Evolutionary conservation across 2,113 vertebrate genomes (phyloP).

Genomic region (Epinephelus lanceolatus): DNA sequence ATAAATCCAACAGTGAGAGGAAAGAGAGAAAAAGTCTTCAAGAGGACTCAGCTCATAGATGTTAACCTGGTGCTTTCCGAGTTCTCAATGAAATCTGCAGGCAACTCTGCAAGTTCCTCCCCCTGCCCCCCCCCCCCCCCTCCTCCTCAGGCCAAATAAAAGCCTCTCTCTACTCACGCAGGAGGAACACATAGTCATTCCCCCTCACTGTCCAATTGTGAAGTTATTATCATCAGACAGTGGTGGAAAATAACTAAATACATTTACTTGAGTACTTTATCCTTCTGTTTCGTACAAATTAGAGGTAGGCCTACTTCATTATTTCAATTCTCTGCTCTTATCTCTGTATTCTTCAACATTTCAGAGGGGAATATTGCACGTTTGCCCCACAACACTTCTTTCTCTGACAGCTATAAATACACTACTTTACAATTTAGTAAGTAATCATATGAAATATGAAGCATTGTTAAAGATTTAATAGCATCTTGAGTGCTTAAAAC

Average conservation of each 20-base stretch:
- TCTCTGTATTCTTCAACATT: too few species aligned
- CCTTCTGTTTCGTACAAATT: not conserved
- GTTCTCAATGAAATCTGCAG: conserved; percentile 76
- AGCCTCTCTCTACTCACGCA: conserved; percentile 12
- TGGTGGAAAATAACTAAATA: not conserved
- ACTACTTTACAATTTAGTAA: not conserved
- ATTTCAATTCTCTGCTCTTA: not conserved
- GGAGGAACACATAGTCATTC: not conserved
- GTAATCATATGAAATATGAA: too few species aligned
- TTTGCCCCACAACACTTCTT: not conserved
- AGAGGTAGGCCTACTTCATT: not conserved
- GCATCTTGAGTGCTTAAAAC: not conserved
- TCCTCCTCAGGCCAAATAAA: conserved; percentile 44
- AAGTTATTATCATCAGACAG: not conserved
- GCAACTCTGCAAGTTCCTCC: conserved; percentile 72
- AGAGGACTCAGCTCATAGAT: conserved; percentile 68
- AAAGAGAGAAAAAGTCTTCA: conserved; percentile 30
- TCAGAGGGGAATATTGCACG: not conserved
- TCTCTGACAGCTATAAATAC: not conserved
- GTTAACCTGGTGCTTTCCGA: conserved; percentile 71
- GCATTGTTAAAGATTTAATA: not conserved
- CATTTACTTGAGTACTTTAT: not conserved
- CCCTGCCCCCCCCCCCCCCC: not conserved
- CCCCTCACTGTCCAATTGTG: not conserved
- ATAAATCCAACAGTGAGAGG: conserved; percentile 63